Percentiles rank a stretch among this genome's conserved stretches.
These are phyloP conservation scores for Actinopyga echinites DNA, from an alignment of 53 echinoderm and acorn worm species.

Conservation along the genomic window DNA sequence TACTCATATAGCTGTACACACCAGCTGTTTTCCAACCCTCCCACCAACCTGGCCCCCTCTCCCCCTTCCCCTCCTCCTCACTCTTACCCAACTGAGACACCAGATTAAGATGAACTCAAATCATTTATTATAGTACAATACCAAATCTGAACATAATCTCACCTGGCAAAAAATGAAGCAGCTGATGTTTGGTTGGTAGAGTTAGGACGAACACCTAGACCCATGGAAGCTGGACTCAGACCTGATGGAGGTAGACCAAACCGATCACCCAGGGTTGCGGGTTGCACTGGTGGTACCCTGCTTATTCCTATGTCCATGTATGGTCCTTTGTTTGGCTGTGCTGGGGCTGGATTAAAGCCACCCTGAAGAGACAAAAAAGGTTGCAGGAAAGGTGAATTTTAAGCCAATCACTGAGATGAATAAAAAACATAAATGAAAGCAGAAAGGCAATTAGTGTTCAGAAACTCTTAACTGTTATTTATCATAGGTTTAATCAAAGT, in stretches of 20 bases:
- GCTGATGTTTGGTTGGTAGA: constrained; percentile 69
- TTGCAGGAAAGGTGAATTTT: neutral
- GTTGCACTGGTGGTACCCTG: constrained; percentile 39
- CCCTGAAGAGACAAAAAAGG: constrained; percentile 37
- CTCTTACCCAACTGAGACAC: too few relatives aligned
- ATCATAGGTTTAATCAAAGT: neutral
- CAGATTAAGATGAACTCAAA: too few relatives aligned
- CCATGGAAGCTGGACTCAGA: constrained; percentile 39
- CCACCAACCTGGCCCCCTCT: too few relatives aligned
- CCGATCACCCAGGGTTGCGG: constrained; percentile 17
- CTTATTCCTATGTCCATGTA: constrained; percentile 33
- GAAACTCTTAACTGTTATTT: too few relatives aligned
- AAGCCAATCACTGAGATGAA: neutral
- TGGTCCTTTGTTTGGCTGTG: constrained; percentile 30
- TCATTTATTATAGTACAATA: too few relatives aligned
- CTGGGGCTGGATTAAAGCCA: constrained; percentile 38
- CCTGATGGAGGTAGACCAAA: constrained; percentile 31
- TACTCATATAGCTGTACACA: too few relatives aligned
- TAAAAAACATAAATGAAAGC: too few relatives aligned
- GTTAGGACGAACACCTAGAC: constrained; percentile 37
- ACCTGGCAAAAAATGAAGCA: constrained; percentile 99
- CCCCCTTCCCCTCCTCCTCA: too few relatives aligned
- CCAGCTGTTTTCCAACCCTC: too few relatives aligned
- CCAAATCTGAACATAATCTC: too few relatives aligned
- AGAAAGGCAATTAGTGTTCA: too few relatives aligned